These are phyloP conservation scores for Hoplodrina blanda DNA, from an alignment of 2,888 invertebrate genomes.

Conservation along the genomic window DNA sequence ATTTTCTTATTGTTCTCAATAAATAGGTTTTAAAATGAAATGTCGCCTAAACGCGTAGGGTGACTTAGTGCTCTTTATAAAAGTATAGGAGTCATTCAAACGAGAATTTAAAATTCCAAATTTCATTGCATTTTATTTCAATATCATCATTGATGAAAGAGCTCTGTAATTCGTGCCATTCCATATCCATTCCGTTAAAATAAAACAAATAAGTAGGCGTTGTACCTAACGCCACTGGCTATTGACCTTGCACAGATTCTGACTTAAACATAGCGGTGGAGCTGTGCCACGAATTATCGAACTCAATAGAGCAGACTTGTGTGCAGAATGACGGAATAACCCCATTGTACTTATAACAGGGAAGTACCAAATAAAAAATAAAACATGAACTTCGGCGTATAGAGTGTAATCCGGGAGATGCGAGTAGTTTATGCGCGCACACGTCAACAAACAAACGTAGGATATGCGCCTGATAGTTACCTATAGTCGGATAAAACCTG, in stretches of 20 bases:
- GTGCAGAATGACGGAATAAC: slow-evolving; percentile 18
- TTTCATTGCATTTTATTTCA: background rate
- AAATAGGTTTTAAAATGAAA: no score
- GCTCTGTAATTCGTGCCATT: background rate
- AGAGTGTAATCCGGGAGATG: slow-evolving; percentile 20
- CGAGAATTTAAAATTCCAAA: background rate
- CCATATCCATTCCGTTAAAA: slow-evolving; percentile 9
- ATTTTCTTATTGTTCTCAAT: no score
- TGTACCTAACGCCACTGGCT: slow-evolving; percentile 24
- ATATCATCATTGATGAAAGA: background rate
- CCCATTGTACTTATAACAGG: background rate
- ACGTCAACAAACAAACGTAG: slow-evolving; percentile 47
- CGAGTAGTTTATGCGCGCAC: slow-evolving; percentile 44
- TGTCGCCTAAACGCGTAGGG: no score
- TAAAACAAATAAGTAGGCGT: slow-evolving; percentile 26
- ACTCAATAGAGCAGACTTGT: slow-evolving; percentile 10
- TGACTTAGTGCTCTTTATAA: background rate
- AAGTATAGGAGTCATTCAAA: background rate
- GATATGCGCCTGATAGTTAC: slow-evolving; percentile 48
- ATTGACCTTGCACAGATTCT: slow-evolving; percentile 34
- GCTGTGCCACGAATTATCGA: slow-evolving; percentile 13
- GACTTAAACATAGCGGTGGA: slow-evolving; percentile 30
- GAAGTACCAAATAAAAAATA: slow-evolving; percentile 16
- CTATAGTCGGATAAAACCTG: slow-evolving; percentile 59
- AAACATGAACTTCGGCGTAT: slow-evolving; percentile 12